Conservation (phyloP, 92 coral and sea anemone species). For the Chrysogorgia sp. region DNA sequence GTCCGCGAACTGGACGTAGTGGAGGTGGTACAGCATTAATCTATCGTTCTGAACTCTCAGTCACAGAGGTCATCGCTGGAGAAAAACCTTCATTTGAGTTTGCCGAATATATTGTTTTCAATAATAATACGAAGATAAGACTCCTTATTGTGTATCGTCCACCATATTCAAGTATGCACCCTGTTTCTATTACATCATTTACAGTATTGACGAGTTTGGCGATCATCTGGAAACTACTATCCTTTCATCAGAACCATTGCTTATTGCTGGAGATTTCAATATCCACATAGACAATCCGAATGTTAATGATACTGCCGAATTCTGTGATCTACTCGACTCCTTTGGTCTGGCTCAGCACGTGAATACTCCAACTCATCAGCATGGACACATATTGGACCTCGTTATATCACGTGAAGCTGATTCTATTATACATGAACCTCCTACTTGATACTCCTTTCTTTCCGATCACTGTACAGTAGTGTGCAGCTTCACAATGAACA, state of each 20-base stretch:
- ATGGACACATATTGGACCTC: too few relatives aligned
- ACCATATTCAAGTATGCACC: background rate
- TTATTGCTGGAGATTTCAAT: slow-evolving; percentile 9
- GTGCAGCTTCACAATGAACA: background rate
- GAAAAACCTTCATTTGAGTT: slow-evolving; percentile 14
- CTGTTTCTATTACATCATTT: background rate
- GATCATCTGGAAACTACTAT: slow-evolving; percentile 1
- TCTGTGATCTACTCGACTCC: too few relatives aligned
- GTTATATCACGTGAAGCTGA: too few relatives aligned
- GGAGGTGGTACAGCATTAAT: slow-evolving; percentile 51
- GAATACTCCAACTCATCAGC: too few relatives aligned
- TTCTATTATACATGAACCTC: too few relatives aligned
- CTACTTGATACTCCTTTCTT: too few relatives aligned
- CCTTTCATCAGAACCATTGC: background rate
- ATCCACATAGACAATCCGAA: background rate
- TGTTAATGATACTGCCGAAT: too few relatives aligned
- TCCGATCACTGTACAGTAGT: background rate
- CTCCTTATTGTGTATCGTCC: background rate
- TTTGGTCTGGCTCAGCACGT: too few relatives aligned
- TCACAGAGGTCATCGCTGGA: slow-evolving; percentile 43
- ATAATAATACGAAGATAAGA: background rate
- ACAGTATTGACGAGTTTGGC: too few relatives aligned
- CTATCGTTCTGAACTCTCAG: too few relatives aligned
- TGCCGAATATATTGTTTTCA: background rate
- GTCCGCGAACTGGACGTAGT: slow-evolving; percentile 25